These are phyloP conservation scores for Epinotia demarniana DNA, from an alignment of 2,888 invertebrate species.

Conservation along the genomic window DNA sequence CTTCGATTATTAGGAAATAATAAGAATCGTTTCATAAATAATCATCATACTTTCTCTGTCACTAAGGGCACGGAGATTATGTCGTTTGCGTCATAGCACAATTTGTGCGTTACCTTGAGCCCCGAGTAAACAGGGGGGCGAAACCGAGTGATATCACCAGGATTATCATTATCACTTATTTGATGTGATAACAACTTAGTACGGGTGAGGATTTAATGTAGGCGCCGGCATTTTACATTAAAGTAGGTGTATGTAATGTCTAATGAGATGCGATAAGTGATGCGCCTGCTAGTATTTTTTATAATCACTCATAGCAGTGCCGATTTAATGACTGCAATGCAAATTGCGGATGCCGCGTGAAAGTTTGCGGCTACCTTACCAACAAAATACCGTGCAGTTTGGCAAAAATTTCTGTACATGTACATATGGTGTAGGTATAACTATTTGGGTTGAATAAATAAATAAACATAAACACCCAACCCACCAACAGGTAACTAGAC, in stretches of 20 bases:
- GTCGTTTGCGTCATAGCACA: slow-evolving; percentile 45
- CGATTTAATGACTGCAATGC: no score
- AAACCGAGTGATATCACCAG: slow-evolving; percentile 66
- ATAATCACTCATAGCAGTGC: not conserved
- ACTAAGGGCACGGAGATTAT: slow-evolving; percentile 19
- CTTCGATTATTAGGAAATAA: slow-evolving; percentile 1
- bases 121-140: slow-evolving; percentile 57
- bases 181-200: slow-evolving; percentile 40
- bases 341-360: no score
- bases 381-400: no score
- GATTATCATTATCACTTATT: slow-evolving; percentile 66
- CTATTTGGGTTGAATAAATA: no score
- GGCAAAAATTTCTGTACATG: no score
- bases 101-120: slow-evolving; percentile 50
- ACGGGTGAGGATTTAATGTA: slow-evolving; percentile 60
- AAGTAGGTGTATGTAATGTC: not conserved
- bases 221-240: slow-evolving; percentile 55
- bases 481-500: not conserved
- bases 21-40: not conserved
- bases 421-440: no score
- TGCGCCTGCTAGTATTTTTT: not conserved
- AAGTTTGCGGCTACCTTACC: no score
- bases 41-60: slow-evolving; percentile 40
- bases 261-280: not conserved
- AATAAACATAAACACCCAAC: no score